Base-by-base conservation (phyloP, 2,888 invertebrate species). In the Parapristionchus giblindavisi region DNA sequence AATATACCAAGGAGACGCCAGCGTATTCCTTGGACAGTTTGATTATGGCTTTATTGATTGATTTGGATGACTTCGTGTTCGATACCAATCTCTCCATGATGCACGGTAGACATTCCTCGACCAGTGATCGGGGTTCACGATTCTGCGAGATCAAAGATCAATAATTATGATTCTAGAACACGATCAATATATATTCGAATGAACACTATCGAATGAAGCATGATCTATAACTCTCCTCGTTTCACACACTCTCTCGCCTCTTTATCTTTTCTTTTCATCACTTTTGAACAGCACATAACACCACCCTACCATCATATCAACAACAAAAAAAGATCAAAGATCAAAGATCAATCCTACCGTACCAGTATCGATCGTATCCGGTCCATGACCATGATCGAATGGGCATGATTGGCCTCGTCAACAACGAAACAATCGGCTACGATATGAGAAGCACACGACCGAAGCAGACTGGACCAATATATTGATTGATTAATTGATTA, bases 381-480 rank as follows among this genome's bases (percentile, higher is more conserved):
- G 36, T 68, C 68, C 11, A 68, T 51, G 27, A 68, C 52, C 4
- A 21, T 24, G 11, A 11, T 36, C 3, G 36, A 51, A 2, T 6
- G 34, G 6, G 6, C 11, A 8, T 68, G 51, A 0, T 17, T 2
- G 3, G 21, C 0, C 1, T 6, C 32, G 1, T 68, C 68, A 24
- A 68, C 52, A 24, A 52, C 51, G 51, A 68, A 32, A 32, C 68
- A 68, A 29, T 68, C 68, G 36, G 68, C 68, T n/a, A 68, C 43
- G 4, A 68, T n/a, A 24, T 68, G 68, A 43, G 68, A 68, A 27
- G 68, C 68, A 29, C 68, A 68, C 24, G 68, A 32, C 17, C 36
- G 51, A 24, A 68, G 68, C 0, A 68, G 68, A 68, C 68, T 68
- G 68, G 11, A 51, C 2, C n/a, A 29, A 11, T 60, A n/a, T n/a